Conservation (phyloP, 2,113 vertebrate genomes). For the Scalopus aquaticus region DNA sequence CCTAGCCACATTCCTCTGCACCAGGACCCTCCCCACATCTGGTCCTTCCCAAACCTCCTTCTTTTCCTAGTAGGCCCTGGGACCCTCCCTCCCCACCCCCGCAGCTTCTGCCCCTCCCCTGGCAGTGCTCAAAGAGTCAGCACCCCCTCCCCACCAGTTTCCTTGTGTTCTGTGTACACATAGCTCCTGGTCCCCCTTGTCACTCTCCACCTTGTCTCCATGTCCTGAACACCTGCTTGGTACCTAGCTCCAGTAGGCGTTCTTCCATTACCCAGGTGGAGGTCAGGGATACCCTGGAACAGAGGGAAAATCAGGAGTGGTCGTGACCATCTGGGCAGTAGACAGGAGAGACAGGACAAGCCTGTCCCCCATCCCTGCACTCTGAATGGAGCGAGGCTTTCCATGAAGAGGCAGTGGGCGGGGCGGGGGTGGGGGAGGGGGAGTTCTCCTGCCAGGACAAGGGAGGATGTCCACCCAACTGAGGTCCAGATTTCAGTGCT, state of each 20-base stretch:
- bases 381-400: no score
- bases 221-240: rapidly evolving
- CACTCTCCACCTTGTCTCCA: not conserved
- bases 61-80: no score
- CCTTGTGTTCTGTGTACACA: no score
- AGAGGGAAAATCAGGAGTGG: rapidly evolving
- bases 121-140: not conserved
- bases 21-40: not conserved
- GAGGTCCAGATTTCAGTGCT: not conserved
- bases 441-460: not conserved
- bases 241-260: rapidly evolving
- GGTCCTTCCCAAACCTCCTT: not conserved
- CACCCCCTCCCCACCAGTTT: rapidly evolving
- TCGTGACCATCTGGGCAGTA: rapidly evolving
- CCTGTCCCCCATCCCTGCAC: not conserved
- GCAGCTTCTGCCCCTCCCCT: not conserved
- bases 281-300: no score
- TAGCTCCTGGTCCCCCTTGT: rapidly evolving
- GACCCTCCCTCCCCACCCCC: not conserved
- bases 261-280: not conserved
- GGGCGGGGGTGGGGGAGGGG: rapidly evolving
- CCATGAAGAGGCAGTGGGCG: rapidly evolving
- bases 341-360: no score
- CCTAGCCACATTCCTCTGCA: conserved; percentile 13
- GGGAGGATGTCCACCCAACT: not conserved